Evolutionary conservation across 2,797 vertebrate species (phyloP).

Genomic region (Hoplostethus atlanticus): DNA sequence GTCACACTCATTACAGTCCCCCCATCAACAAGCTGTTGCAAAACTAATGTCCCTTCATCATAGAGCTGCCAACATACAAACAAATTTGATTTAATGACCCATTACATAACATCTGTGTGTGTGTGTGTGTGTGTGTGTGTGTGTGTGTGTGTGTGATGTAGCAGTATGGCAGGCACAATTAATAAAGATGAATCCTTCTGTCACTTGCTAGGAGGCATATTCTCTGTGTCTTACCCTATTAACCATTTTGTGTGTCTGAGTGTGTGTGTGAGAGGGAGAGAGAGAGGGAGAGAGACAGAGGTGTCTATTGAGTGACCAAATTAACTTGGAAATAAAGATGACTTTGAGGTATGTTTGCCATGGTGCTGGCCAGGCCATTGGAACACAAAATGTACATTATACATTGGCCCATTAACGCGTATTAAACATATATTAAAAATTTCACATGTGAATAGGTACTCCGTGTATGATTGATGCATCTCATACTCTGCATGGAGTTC

Average conservation of each 20-base stretch:
- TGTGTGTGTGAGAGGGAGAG: slow-evolving; percentile 15
- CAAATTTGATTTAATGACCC: slow-evolving; percentile 76
- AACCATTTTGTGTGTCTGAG: slow-evolving; percentile 33
- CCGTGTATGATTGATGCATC: slow-evolving; percentile 78
- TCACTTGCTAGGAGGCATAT: slow-evolving; percentile 60
- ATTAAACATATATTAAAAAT: slow-evolving; percentile 80
- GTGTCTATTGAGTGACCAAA: slow-evolving; percentile 55
- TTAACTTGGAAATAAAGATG: slow-evolving; percentile 66
- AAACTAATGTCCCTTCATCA: slow-evolving; percentile 70
- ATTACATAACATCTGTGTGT: slow-evolving; percentile 74
- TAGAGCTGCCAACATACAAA: slow-evolving; percentile 68
- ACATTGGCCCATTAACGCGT: slow-evolving; percentile 75
- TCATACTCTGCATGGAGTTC: slow-evolving; percentile 61
- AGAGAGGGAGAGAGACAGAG: slow-evolving; percentile 32
- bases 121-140: slow-evolving; percentile 63
- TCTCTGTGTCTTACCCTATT: slow-evolving; percentile 68
- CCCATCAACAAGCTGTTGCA: slow-evolving; percentile 69
- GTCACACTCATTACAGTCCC: slow-evolving; percentile 67
- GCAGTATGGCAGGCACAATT: slow-evolving; percentile 65
- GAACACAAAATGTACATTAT: slow-evolving; percentile 68
- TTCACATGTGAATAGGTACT: slow-evolving; percentile 73
- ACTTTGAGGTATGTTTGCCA: slow-evolving; percentile 66
- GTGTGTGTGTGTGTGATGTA: slow-evolving; percentile 52
- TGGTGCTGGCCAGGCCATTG: slow-evolving; percentile 46
- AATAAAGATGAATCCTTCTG: slow-evolving; percentile 77